These are phyloP conservation scores for Triops cancriformis DNA, from an alignment of 1,140 invertebrate species.

Conservation along the genomic window DNA sequence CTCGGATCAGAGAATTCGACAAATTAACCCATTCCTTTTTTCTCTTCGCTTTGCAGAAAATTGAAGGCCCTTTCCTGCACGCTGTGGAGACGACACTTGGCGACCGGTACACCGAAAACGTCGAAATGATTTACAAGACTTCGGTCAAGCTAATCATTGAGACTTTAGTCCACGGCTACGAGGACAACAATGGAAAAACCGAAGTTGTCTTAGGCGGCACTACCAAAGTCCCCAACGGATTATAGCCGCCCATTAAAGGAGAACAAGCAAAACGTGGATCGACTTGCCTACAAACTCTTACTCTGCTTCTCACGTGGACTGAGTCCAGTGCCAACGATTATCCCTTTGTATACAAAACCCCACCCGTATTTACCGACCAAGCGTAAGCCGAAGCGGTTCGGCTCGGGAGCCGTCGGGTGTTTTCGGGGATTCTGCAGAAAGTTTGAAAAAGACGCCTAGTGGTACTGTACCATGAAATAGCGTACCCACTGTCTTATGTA, in stretches of 20 bases:
- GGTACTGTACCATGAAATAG: no score
- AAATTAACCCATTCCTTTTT: background rate
- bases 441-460: no score
- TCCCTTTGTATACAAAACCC: no score
- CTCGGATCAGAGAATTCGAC: background rate
- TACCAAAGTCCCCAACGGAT: background rate
- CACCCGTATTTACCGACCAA: no score
- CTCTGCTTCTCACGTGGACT: no score
- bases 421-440: no score
- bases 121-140: constrained; percentile 81
- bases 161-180: constrained; percentile 71
- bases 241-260: background rate
- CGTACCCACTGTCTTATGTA: no score
- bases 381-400: no score
- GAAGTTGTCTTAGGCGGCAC: constrained; percentile 22
- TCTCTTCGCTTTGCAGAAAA: constrained; percentile 61
- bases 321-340: no score
- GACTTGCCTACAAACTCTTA: no score
- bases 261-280: no score
- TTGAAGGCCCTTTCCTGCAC: constrained; percentile 76
- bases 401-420: no score
- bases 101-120: constrained; percentile 82
- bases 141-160: constrained; percentile 85
- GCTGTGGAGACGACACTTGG: constrained; percentile 74
- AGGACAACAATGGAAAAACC: constrained; percentile 42